Conservation (phyloP, 2,888 invertebrate species). For the Hemithea aestivaria region DNA sequence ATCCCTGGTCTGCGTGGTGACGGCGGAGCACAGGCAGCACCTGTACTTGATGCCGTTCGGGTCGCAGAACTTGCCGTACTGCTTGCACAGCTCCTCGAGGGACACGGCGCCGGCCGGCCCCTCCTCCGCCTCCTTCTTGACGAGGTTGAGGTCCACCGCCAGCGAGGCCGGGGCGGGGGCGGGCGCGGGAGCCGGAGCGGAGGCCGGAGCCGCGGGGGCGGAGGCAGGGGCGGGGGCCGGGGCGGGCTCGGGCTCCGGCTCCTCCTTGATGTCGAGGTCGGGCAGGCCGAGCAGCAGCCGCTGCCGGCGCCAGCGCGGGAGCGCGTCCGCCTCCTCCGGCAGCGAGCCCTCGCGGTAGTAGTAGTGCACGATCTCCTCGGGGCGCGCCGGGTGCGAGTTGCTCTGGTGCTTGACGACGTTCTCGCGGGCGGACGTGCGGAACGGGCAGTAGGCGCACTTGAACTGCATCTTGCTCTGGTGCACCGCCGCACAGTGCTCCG, state of each 20-base stretch:
- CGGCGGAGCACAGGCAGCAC: conserved; percentile 81
- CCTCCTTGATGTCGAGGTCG: conserved; percentile 45
- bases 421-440: conserved; percentile 70
- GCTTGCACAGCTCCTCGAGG: conserved; percentile 48
- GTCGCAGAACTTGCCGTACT: conserved; percentile 60
- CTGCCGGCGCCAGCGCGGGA: conserved; percentile 58
- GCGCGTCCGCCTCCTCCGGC: conserved; percentile 50
- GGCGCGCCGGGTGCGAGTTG: conserved; percentile 73
- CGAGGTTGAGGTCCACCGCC: conserved; percentile 50
- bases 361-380: conserved; percentile 63
- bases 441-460: conserved; percentile 84
- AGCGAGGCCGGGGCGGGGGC: conserved; percentile 6
- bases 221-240: conserved; percentile 5
- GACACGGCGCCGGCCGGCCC: conserved; percentile 29
- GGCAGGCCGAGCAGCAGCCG: conserved; percentile 33
- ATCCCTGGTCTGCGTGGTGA: conserved; percentile 75
- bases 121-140: conserved; percentile 50
- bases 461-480: conserved; percentile 85
- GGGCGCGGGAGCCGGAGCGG: conserved; percentile 14
- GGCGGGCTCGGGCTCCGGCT: conserved; percentile 26
- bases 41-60: conserved; percentile 76
- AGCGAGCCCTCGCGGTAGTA: conserved; percentile 73
- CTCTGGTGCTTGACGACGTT: conserved; percentile 81
- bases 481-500: conserved; percentile 74
- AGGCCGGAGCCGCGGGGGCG: conserved; percentile 1